Conservation (phyloP, 2,888 invertebrate species). For the Podabrus alpinus region DNA sequence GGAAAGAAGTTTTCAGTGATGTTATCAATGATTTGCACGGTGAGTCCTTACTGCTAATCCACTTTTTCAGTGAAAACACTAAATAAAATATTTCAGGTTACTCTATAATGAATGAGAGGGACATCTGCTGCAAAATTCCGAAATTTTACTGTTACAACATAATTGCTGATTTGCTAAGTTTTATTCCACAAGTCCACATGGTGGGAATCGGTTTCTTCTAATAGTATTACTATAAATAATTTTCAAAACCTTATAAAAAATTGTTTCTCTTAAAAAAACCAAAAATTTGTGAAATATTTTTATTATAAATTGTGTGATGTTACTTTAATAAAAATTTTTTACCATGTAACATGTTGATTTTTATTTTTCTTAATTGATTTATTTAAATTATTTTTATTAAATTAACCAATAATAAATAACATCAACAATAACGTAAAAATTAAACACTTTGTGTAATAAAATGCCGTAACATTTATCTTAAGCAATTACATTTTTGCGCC, state of each 20-base stretch:
- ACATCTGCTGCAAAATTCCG: neutral
- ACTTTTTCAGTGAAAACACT: neutral
- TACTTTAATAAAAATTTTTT: conserved; percentile 4
- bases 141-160: too few species aligned
- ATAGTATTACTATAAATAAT: neutral
- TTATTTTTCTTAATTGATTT: neutral
- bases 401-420: neutral
- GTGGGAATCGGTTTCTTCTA: neutral
- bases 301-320: conserved; percentile 5
- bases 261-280: neutral
- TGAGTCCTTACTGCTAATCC: neutral
- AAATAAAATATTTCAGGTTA: neutral
- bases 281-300: neutral
- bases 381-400: neutral
- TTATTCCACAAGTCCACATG: neutral
- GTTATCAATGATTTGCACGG: neutral
- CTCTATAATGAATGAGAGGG: neutral
- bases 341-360: conserved; percentile 2
- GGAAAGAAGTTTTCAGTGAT: neutral
- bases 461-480: neutral
- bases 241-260: neutral
- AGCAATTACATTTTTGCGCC: conserved; percentile 4
- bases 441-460: conserved; percentile 1
- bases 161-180: too few species aligned
- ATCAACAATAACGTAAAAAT: conserved; percentile 3